phyloP scores from a whole-genome alignment of 2,888 invertebrate species.

The Drosophila mulleri region DNA sequence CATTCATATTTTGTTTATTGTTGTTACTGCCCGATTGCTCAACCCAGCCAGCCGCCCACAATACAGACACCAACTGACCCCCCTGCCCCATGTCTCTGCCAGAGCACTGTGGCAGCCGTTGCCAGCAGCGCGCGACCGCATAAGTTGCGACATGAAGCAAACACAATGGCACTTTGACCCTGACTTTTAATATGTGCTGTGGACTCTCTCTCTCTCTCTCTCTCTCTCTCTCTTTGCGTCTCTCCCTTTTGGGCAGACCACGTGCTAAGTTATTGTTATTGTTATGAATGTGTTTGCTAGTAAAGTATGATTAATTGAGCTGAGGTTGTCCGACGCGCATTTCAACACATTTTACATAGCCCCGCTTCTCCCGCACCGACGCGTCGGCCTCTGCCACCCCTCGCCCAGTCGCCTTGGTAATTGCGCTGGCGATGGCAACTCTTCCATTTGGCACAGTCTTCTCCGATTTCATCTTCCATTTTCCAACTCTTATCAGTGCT shows the following conservation, averaged over 20 bases:
- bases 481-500: conserved; percentile 34
- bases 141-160: conserved; percentile 56
- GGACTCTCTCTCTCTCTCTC: background rate
- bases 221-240: background rate
- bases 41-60: background rate
- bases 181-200: conserved; percentile 68
- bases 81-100: no score
- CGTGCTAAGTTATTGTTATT: conserved; percentile 74
- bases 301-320: conserved; percentile 73
- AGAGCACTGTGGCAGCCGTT: background rate
- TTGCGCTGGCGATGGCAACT: conserved; percentile 11
- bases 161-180: conserved; percentile 76
- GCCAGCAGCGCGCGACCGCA: conserved; percentile 23
- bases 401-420: background rate
- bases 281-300: conserved; percentile 62
- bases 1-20: conserved; percentile 76
- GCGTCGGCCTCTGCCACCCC: background rate
- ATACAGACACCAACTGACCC: background rate
- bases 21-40: conserved; percentile 45
- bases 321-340: conserved; percentile 46
- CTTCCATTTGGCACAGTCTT: conserved; percentile 26
- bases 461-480: conserved; percentile 30
- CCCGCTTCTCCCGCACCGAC: no score
- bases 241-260: conserved; percentile 5
- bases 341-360: conserved; percentile 49